Conservation (phyloP, 2,797 vertebrate species). For the Melanotaenia maccullochi region DNA sequence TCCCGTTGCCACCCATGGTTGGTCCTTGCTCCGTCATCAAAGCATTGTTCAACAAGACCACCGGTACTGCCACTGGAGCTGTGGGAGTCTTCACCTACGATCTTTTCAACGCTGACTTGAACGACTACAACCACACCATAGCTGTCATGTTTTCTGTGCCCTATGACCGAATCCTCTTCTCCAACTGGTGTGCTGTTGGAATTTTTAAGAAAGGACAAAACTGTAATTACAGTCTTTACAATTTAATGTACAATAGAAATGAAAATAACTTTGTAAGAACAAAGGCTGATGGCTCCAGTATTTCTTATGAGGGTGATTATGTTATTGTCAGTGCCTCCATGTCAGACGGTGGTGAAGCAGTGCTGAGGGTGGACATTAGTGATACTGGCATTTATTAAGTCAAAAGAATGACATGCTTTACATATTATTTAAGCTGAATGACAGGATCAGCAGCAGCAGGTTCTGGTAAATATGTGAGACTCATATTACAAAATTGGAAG, state of each 20-base stretch:
- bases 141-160: slow-evolving; percentile 75
- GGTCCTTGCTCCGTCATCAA: slow-evolving; percentile 45
- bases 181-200: slow-evolving; percentile 72
- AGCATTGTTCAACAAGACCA: slow-evolving; percentile 64
- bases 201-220: slow-evolving; percentile 56
- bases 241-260: slow-evolving; percentile 63
- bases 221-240: slow-evolving; percentile 63
- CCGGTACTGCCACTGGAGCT: slow-evolving; percentile 44
- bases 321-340: slow-evolving; percentile 59
- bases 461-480: not conserved
- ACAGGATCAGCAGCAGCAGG: not conserved
- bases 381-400: slow-evolving; percentile 58
- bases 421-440: not conserved
- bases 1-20: slow-evolving; percentile 61
- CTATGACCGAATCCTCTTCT: slow-evolving; percentile 67
- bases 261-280: slow-evolving; percentile 58
- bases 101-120: slow-evolving; percentile 50
- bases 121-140: slow-evolving; percentile 61
- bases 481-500: not conserved
- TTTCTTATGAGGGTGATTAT: slow-evolving; percentile 59
- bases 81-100: slow-evolving; percentile 74
- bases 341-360: slow-evolving; percentile 62
- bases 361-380: slow-evolving; percentile 60
- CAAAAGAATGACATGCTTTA: not conserved
- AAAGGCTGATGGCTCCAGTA: slow-evolving; percentile 56